These are phyloP conservation scores for Paraplagusia blochii DNA, from an alignment of 2,113 vertebrate species.

Conservation along the genomic window DNA sequence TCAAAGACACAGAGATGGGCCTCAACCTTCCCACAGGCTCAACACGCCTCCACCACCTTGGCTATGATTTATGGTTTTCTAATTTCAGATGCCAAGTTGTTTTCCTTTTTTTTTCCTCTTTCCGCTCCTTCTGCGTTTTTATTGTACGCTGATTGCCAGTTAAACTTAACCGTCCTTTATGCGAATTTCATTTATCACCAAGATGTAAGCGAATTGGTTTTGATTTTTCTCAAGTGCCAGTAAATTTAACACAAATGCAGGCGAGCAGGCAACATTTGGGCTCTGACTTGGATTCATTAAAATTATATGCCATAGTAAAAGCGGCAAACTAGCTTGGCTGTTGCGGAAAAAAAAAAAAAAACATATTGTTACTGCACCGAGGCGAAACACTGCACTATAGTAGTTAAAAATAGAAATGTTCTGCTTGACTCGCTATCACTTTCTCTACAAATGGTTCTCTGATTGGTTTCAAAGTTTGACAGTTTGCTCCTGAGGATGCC, in stretches of 20 bases:
- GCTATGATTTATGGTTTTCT: constrained; percentile 59
- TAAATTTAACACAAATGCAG: background rate
- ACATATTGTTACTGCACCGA: background rate
- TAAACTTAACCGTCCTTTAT: constrained; percentile 11
- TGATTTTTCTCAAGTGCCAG: background rate
- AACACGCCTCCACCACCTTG: constrained; percentile 26
- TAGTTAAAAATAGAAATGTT: no score
- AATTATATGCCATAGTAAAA: background rate
- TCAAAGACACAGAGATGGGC: constrained; percentile 43
- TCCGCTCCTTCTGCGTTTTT: background rate
- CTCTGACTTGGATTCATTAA: background rate
- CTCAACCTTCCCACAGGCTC: constrained; percentile 64
- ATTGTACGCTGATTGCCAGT: background rate
- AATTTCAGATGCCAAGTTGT: constrained; percentile 54
- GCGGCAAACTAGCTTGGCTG: background rate
- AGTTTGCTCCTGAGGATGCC: no score
- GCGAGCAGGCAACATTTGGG: background rate
- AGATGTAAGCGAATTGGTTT: background rate
- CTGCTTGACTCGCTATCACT: no score
- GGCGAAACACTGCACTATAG: background rate
- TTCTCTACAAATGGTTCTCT: no score
- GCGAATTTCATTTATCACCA: background rate
- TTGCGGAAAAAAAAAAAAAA: background rate
- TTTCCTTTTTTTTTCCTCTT: background rate
- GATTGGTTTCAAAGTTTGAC: no score